Evolutionary conservation across 35 echinoderm and acorn worm genomes (phyloP), one percentile per base, ranked within the genome.

Genomic region (Chiridota heheva): DNA sequence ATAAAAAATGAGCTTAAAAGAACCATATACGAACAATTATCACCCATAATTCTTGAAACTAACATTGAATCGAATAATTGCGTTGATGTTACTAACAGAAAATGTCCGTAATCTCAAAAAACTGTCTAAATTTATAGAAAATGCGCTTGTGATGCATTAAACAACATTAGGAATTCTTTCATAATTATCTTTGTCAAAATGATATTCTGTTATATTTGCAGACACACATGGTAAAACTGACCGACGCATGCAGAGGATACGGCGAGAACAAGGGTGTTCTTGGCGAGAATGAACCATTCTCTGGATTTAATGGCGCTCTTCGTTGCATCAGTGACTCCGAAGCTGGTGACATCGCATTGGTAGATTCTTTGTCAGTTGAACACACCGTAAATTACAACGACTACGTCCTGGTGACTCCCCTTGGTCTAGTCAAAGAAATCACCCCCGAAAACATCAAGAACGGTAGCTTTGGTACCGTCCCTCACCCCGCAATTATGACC

Each of bases 271-370:
- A 80, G 12, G 82, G 86, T 42, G 57, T 60, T 36, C 60, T 74
- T n/a, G 47, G 47, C 16, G 15, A 17, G 8, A 22, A 60, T 6
- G 90, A 93, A 69, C 84, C 90, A 30, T 87, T 76, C 90, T 93
- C 35, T 24, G 89, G 81, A 20, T 75, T 44, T 60, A 36, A 44
- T 10, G 95, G 95, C 7, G 64, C 55, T 18, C 63, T 91, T 5
- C 45, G 40, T 18, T 98, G 95, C 59, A 81, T 98, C 17, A 75
- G 68, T 36, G 81, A 88, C 32, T 60, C 75, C 13, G 36, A 80
- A 27, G 67, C 32, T 51, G 95, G 89, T n/a, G 95, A 98, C 74
- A 85, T 98, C 36, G 69, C 86, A 27, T 98, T 98, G 80, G 34
- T 92, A 7, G 95, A 98, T 26, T 72, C 81, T 20, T 81, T 88